Evolutionary conservation across 1,140 invertebrate genomes (phyloP).

Genomic region (Stegodyphus dumicola): DNA sequence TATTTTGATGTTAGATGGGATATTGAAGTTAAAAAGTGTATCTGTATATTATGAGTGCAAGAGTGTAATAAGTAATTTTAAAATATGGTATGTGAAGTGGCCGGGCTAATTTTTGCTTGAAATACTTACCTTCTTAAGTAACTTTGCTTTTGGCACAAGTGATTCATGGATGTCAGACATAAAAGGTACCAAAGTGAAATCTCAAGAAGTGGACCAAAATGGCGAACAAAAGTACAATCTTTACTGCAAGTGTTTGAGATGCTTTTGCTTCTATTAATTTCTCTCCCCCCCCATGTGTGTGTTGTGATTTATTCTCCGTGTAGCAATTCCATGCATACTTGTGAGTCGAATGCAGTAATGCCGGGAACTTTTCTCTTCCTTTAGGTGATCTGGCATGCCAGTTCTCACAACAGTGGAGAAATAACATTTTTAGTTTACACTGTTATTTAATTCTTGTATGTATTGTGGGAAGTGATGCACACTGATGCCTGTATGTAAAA

Average conservation of each 20-base stretch:
- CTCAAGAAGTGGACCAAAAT: constrained; percentile 54
- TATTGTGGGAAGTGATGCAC: constrained; percentile 15
- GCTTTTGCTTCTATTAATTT: constrained; percentile 8
- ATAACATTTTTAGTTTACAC: constrained; percentile 5
- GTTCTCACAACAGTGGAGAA: constrained; percentile 24
- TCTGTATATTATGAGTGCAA: constrained; percentile 54
- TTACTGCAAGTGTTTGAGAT: constrained; percentile 24
- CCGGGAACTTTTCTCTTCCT: constrained; percentile 19
- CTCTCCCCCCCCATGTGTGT: constrained; percentile 9
- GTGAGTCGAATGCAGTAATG: constrained; percentile 17
- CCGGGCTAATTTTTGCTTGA: constrained; percentile 53
- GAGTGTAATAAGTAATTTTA: constrained; percentile 42
- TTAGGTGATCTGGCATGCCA: constrained; percentile 27
- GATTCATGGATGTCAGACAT: constrained; percentile 39
- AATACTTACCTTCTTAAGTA: constrained; percentile 43
- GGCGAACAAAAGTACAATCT: constrained; percentile 58
- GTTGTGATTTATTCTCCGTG: constrained; percentile 26
- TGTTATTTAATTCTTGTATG: neutral
- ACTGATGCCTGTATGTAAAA: constrained; percentile 44
- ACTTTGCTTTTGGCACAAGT: constrained; percentile 57
- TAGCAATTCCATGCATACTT: constrained; percentile 30
- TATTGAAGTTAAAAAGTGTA: constrained; percentile 40
- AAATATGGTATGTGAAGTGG: constrained; percentile 32
- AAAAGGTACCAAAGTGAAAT: constrained; percentile 29
- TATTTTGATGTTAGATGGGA: constrained; percentile 45